A percentile compares a stretch with the other conserved stretches of the same genome.
phyloP scores from a whole-genome alignment of 1,140 invertebrate genomes.

The Cyclargus thomasi region DNA sequence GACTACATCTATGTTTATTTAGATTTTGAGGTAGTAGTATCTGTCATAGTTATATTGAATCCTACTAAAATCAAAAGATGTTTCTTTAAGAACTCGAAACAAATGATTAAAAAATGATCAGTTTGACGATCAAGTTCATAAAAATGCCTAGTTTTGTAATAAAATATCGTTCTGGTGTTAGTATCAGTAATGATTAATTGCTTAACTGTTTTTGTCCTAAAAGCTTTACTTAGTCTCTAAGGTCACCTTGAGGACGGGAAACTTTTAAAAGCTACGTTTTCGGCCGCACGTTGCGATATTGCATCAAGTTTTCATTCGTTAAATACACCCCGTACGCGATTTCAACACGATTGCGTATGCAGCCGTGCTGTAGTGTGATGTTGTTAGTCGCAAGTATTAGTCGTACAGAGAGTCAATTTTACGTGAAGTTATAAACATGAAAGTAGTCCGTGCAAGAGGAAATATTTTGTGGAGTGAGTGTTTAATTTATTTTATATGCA shows the following conservation, averaged over 20 bases:
- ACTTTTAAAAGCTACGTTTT: not conserved
- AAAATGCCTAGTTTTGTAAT: too few species aligned
- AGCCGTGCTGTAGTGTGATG: not conserved
- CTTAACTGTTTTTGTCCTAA: not conserved
- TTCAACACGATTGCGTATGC: not conserved
- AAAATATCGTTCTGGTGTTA: too few species aligned
- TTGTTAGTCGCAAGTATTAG: too few species aligned
- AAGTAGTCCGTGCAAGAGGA: slow-evolving; percentile 54
- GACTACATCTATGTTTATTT: too few species aligned
- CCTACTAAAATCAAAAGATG: not conserved
- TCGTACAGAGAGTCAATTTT: not conserved
- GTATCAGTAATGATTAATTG: too few species aligned
- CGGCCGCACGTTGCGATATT: not conserved
- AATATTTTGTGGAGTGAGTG: slow-evolving; percentile 66
- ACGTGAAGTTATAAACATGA: not conserved
- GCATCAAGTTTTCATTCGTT: not conserved
- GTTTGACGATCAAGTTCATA: too few species aligned
- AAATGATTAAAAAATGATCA: too few species aligned
- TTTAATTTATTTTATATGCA: too few species aligned
- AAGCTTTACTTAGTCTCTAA: not conserved
- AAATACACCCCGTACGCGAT: not conserved
- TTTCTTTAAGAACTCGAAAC: too few species aligned
- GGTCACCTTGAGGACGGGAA: not conserved
- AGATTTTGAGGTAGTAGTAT: too few species aligned
- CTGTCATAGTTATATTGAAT: not conserved